Base-by-base conservation (phyloP, 2,888 invertebrate species). In the Vandiemenella viatica region DNA sequence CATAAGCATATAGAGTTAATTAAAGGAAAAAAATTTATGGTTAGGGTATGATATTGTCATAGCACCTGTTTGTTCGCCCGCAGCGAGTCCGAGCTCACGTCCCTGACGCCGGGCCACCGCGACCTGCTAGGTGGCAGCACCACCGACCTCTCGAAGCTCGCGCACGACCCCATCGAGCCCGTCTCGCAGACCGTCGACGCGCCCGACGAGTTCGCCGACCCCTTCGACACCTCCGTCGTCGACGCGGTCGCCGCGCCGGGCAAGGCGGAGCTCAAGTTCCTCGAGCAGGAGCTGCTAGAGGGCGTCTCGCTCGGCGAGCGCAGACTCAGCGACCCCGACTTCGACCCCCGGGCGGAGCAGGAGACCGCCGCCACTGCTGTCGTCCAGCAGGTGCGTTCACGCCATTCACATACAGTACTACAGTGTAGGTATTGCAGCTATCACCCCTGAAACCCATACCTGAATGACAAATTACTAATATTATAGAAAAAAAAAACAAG, bases 221-320 rank as follows among this genome's bases (percentile, higher is more conserved):
- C 90, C 0, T 90, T 91, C 59, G 90, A 90, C 61, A 90, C 90
- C 1, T 86, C 88, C 1, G 75, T 77, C 23, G 77, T 86, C 2
- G 77, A 79, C 58, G 73, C 74, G 46, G 73, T 82, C 26, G 76
- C 80, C 41, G 78, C 80, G 48, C 85, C 87, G 3, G 38, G 37
- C 79, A 77, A 64, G 76, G 76, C 81, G 5, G 88, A 89, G 65
- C 63, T 88, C 2, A 84, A 85, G 62, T 76, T 82, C 58, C 66
- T 88, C 38, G 88, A 87, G 65, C 75, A 80, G 60, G 87, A 88
- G 64, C 65, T 88, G 10, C 71, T 88, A 1, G 75, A 76, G 13
- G 70, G 73, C 38, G 63, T 65, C 23, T 60, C 63, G 19, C 55
- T 43, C 42, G 38, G 16, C n/a, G 38, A n/a, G 17, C 46, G 51